Percentiles rank a stretch among this genome's conserved stretches.
These are phyloP conservation scores for Siniperca undulata DNA, from an alignment of 2,797 vertebrate species.

Conservation along the genomic window DNA sequence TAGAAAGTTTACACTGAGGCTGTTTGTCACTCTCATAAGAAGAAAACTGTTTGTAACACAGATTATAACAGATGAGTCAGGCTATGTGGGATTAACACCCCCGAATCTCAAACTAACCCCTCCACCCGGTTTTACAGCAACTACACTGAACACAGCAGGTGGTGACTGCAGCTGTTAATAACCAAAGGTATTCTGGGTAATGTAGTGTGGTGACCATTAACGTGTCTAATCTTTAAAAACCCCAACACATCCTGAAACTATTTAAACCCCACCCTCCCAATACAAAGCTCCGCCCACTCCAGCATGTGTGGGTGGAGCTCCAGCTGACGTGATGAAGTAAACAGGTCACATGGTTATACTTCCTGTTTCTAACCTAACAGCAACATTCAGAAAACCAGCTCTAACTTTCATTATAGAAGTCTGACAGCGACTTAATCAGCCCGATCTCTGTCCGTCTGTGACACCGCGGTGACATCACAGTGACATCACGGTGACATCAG, in stretches of 20 bases:
- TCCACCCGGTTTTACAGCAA: background rate
- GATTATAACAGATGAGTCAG: background rate
- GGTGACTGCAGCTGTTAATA: slow-evolving; percentile 3
- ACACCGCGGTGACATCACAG: slow-evolving; percentile 19
- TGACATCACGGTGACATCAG: slow-evolving; percentile 30
- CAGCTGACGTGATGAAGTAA: slow-evolving; percentile 56
- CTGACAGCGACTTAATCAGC: slow-evolving; percentile 6
- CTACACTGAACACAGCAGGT: slow-evolving; percentile 8
- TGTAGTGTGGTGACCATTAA: slow-evolving; percentile 55
- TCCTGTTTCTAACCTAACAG: slow-evolving; percentile 41
- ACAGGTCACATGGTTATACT: slow-evolving; percentile 45
- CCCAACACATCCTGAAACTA: background rate
- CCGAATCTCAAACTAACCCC: too few species aligned
- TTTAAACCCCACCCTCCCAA: background rate
- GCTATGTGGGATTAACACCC: background rate
- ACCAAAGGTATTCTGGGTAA: slow-evolving; percentile 63
- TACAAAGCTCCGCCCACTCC: background rate
- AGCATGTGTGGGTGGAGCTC: background rate
- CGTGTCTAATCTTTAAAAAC: slow-evolving; percentile 1
- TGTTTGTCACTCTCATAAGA: background rate
- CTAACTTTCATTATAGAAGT: slow-evolving; percentile 8
- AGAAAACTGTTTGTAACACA: background rate
- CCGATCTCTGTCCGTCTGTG: background rate
- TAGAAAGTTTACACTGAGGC: slow-evolving; percentile 18
- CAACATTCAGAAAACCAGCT: slow-evolving; percentile 32